Evolutionary conservation across 2,797 vertebrate species (phyloP), one percentile per base, ranked within the genome.

Genomic region (Numenius phaeopus): DNA sequence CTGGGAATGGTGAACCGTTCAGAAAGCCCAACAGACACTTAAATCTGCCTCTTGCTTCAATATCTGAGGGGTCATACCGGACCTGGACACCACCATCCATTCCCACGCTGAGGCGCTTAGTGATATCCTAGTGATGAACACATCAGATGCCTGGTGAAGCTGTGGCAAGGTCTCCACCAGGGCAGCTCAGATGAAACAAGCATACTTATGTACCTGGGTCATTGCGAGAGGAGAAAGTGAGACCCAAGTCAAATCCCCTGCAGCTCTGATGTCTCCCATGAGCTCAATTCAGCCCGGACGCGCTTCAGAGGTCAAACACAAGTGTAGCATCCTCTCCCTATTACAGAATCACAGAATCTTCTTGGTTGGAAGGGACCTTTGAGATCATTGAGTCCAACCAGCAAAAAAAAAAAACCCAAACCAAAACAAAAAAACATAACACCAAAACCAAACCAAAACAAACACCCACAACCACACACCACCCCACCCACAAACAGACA

Each of bases 181-280:
- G 13, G 23, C 57, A 88, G 30, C 58, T 40, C 6, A 0, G 10
- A 19, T 42, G 29, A 70, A 55, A 32, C 0, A 1, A 34, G 7
- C 0, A 5, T 14, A 17, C 30, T 21, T 49, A 11, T 0, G 1
- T 39, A 54, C 42, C 37, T 4, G 5, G 67, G 20, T 55, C 9
- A 16, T 21, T 17, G 20, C 4, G 7, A 37, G 49, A 52, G 47
- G 40, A 29, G 34, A 78, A 81, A 75, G 20, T 0, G 0, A 59
- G n/a, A 32, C 29, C 21, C 1, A 0, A 29, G 10, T 16, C 69
- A 57, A 2, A 12, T 32, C 27, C 32, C 24, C 55, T 52, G 58
- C 24, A 39, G 54, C 46, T n/a, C 57, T 30, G 32, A 26, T 46
- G 39, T 32, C 40, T 52, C 39, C 34, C n/a, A 14, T 4, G 4